phyloP scores from a whole-genome alignment of 2,113 vertebrate species.

The Scopus umbretta region DNA sequence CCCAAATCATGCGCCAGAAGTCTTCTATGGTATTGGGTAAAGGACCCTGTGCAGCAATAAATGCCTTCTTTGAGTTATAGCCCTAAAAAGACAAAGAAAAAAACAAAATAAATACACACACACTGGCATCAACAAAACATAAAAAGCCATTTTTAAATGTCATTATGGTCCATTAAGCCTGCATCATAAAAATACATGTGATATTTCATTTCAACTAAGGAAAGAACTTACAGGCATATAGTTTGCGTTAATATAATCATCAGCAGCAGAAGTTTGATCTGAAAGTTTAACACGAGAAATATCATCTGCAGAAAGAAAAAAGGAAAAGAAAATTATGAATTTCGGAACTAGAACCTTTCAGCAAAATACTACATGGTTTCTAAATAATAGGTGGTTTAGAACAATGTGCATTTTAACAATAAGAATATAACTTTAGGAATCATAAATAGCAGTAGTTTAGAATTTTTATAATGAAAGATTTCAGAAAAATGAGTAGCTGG shows the following conservation, averaged over 20 bases:
- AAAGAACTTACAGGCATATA: conserved; percentile 87
- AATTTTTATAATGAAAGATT: not conserved
- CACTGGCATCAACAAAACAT: not conserved
- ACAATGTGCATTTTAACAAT: not conserved
- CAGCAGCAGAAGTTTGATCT: conserved; percentile 67
- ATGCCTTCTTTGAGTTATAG: conserved; percentile 86
- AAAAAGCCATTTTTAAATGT: not conserved
- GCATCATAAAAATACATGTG: not conserved
- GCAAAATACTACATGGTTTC: not conserved
- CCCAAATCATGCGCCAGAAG: conserved; percentile 98
- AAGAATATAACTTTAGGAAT: not conserved
- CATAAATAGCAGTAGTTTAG: not conserved
- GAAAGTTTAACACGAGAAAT: conserved; percentile 92
- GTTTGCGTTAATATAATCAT: conserved; percentile 96
- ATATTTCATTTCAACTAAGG: not conserved
- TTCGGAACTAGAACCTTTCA: not conserved
- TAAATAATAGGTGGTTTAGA: not conserved
- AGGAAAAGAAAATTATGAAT: not conserved
- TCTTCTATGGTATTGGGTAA: conserved; percentile 85
- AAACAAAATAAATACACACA: not conserved
- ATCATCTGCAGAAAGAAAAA: conserved; percentile 79
- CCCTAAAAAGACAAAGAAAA: conserved; percentile 72
- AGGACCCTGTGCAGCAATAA: conserved; percentile 93
- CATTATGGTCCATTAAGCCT: not conserved
- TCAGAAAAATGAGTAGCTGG: not conserved